These are phyloP conservation scores for Strix aluco DNA, from an alignment of 2,113 vertebrate genomes.

Conservation along the genomic window DNA sequence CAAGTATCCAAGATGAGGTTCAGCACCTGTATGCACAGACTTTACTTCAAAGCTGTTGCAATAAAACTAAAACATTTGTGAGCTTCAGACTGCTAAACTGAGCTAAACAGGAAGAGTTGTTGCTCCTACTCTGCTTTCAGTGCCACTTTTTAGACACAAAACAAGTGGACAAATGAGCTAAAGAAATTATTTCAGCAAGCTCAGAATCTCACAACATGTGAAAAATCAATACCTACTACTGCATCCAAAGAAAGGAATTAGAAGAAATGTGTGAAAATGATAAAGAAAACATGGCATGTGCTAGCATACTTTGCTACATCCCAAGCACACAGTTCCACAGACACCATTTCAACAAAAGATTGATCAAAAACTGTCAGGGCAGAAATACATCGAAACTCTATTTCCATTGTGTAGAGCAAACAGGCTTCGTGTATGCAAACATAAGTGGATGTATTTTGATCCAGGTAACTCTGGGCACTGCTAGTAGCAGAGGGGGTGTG, in stretches of 20 bases:
- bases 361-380: background rate
- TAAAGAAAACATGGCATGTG: background rate
- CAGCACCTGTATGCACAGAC: background rate
- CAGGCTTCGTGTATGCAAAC: background rate
- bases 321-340: background rate
- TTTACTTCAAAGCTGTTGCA: slow-evolving; percentile 14
- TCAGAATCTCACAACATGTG: background rate
- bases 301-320: background rate
- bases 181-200: background rate
- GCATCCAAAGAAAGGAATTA: background rate
- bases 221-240: background rate
- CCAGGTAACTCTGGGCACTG: background rate
- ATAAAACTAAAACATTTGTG: slow-evolving; percentile 27
- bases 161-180: background rate
- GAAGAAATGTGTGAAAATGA: background rate
- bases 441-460: background rate
- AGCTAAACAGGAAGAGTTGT: slow-evolving; percentile 58
- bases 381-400: background rate
- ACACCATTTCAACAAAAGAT: background rate
- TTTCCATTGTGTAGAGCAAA: background rate
- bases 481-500: background rate
- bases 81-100: background rate
- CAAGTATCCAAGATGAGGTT: background rate
- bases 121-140: slow-evolving; percentile 11
- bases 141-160: background rate